Conservation (phyloP, 2,888 invertebrate genomes). For the Heteromurus nitidus region DNA sequence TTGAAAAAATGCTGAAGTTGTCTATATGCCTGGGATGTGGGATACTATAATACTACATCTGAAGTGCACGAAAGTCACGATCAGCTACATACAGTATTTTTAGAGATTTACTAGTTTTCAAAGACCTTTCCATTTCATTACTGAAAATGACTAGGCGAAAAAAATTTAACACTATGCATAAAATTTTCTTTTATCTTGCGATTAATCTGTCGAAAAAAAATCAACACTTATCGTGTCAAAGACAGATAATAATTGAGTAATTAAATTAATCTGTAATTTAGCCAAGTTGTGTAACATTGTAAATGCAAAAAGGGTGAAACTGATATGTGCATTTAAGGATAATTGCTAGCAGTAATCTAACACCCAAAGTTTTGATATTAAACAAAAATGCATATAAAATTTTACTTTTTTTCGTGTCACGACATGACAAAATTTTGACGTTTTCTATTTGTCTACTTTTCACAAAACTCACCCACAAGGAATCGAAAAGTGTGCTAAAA, state of each 20-base stretch:
- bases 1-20: conserved; percentile 37
- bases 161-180: not conserved
- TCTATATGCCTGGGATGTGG: not conserved
- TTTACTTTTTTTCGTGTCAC: not conserved
- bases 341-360: too few species aligned
- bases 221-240: not conserved
- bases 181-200: not conserved
- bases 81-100: conserved; percentile 8
- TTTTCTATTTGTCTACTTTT: too few species aligned
- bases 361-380: too few species aligned
- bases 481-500: too few species aligned
- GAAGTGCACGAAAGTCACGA: conserved; percentile 2
- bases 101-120: not conserved
- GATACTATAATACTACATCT: too few species aligned
- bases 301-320: not conserved
- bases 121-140: not conserved
- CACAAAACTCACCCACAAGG: too few species aligned
- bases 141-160: not conserved
- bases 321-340: too few species aligned
- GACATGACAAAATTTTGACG: too few species aligned
- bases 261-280: not conserved
- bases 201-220: not conserved
- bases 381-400: too few species aligned
- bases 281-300: not conserved
- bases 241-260: not conserved